Base-by-base conservation (phyloP, 2,113 vertebrate genomes). In the Ivindomyrus marchei region DNA sequence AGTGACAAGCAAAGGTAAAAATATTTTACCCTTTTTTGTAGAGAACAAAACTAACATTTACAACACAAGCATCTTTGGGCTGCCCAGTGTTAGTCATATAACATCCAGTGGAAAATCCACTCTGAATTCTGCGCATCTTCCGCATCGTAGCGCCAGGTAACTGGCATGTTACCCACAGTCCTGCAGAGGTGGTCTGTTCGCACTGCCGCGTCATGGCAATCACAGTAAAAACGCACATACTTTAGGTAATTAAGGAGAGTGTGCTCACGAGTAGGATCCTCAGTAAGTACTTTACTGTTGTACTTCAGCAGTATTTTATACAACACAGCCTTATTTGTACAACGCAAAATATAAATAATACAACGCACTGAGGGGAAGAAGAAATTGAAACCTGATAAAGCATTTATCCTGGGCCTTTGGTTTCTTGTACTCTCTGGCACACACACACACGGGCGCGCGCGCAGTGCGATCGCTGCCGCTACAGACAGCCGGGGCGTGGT, bases 101-200 rank as follows among this genome's bases (percentile, higher is more conserved):
- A 92, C 98, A 98, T 89, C 98, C 98, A 91, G 98, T 97, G 58
- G 98, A 97, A 93, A 98, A 98, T 42, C 98, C 98, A 91, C 4
- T 5, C 53, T 56, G 53, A 56, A 56, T 56, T 97, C 93, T 98
- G 97, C 70, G 95, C 94, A 36, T 97, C 97, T 94, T 99, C 98
- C 45, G 98, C 97, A 17, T 98, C 97, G 0, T 98, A 99, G 92
- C 98, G 98, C 98, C 98, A 99, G 0, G 97, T 99, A 80, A 99
- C 97, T 3, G 98, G 98, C 98, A 99, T 98, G 93, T 99, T 98
- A 93, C 98, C 98, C 92, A 98, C 97, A 94, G 98, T 99, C 97
- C 98, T 98, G 91, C 11, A 93, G 93, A 0, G 58, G 58, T 4
- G 89, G 46, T 45, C n/a, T 46, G 45, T 89, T 62, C 58, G n/a